Percentiles rank a stretch among this genome's conserved stretches.
phyloP scores from a whole-genome alignment of 2,113 vertebrate genomes.

The Hiodon alosoides region DNA sequence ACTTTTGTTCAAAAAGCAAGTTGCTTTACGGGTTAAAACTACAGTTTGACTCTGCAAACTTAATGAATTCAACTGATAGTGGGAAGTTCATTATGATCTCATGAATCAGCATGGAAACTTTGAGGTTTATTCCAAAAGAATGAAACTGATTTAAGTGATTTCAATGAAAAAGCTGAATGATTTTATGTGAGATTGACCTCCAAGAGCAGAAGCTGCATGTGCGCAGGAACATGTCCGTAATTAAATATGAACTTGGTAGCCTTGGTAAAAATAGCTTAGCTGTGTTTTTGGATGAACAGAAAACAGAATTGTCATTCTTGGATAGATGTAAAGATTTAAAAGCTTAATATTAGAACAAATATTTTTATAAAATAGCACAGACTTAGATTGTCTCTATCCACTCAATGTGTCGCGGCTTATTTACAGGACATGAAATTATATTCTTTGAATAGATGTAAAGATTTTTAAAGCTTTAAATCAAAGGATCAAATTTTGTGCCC shows the following conservation, averaged over 20 bases:
- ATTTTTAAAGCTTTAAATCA: conserved; percentile 9
- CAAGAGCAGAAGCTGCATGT: background rate
- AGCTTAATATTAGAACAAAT: background rate
- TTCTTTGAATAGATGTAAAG: conserved; percentile 2
- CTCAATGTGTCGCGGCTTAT: background rate
- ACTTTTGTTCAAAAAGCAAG: background rate
- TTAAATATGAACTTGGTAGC: background rate
- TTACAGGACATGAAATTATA: background rate
- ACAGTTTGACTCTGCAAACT: background rate
- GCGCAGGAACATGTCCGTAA: background rate
- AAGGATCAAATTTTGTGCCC: background rate
- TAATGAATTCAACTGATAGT: background rate
- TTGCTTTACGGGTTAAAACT: background rate
- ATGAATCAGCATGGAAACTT: background rate
- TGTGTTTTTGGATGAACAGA: background rate
- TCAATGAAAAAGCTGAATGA: conserved; percentile 7
- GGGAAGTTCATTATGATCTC: too few relatives aligned
- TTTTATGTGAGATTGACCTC: conserved; percentile 26
- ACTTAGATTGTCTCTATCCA: background rate
- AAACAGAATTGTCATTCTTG: background rate
- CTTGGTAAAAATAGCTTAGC: background rate
- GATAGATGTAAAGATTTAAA: conserved; percentile 2
- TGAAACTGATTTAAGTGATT: background rate
- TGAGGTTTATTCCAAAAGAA: conserved; percentile 7
- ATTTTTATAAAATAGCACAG: background rate